A percentile compares a stretch with the other conserved stretches of the same genome.
Conservation (phyloP, 2,113 vertebrate genomes). For the Chionodraco myersi region DNA sequence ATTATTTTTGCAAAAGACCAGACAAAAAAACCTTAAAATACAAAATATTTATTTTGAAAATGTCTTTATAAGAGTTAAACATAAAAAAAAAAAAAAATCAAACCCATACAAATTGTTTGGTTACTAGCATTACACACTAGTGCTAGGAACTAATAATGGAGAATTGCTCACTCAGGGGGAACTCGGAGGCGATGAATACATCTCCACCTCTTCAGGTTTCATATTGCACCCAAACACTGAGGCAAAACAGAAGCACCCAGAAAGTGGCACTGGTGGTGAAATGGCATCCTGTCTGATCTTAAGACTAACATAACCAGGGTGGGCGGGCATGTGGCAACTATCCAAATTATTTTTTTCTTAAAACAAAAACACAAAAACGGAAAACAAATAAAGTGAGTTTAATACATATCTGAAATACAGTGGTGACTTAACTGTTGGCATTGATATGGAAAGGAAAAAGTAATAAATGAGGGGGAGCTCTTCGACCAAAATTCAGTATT, state of each 20-base stretch:
- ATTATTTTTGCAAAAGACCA: conserved; percentile 66
- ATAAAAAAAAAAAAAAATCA: conserved; percentile 65
- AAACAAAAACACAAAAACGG: conserved; percentile 59
- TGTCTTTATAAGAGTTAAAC: conserved; percentile 76
- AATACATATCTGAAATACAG: conserved; percentile 76
- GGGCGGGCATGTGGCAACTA: conserved; percentile 68
- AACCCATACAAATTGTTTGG: conserved; percentile 83
- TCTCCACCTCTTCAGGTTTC: conserved; percentile 51
- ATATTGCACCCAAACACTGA: conserved; percentile 66
- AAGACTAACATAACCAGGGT: conserved; percentile 40
- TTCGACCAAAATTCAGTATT: conserved; percentile 53
- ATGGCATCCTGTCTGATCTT: conserved; percentile 65
- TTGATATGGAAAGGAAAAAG: conserved; percentile 59
- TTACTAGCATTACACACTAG: conserved; percentile 79
- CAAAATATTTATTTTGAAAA: conserved; percentile 86
- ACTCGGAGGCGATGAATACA: conserved; percentile 52
- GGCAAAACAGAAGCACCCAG: conserved; percentile 66
- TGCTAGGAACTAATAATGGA: conserved; percentile 78
- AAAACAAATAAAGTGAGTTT: conserved; percentile 73
- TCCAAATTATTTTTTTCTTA: conserved; percentile 40
- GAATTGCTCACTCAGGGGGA: conserved; percentile 59
- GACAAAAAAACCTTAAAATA: conserved; percentile 79
- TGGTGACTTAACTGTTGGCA: conserved; percentile 68
- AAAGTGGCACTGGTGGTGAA: conserved; percentile 74
- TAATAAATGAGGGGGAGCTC: conserved; percentile 55